Percentiles rank a stretch among this genome's conserved stretches.
These are phyloP conservation scores for Kobus ellipsiprymnus DNA, from an alignment of 2,113 vertebrate species.

Conservation along the genomic window DNA sequence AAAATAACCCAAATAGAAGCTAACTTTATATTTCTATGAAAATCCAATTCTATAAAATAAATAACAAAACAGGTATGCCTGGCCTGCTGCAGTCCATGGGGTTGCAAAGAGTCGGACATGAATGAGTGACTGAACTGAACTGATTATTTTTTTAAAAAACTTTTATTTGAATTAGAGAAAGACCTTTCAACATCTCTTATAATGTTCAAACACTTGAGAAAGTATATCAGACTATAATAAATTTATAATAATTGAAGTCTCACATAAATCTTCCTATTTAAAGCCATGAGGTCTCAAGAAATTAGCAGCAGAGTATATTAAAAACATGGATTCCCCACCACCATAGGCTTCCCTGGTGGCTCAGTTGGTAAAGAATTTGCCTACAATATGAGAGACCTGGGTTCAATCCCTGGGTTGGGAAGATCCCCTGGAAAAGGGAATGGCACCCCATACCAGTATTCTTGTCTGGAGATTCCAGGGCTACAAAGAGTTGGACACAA, in stretches of 20 bases:
- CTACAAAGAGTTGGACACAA: not conserved
- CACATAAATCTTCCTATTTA: not conserved
- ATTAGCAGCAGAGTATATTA: not conserved
- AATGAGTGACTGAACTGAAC: not conserved
- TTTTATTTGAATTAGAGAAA: not conserved
- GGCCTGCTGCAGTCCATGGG: not conserved
- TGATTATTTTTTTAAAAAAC: not conserved
- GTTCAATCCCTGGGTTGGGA: not conserved
- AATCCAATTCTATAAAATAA: not conserved
- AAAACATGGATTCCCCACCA: not conserved
- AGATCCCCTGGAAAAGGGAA: not conserved
- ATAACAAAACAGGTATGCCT: not conserved
- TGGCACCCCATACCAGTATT: not conserved
- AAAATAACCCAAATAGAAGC: not conserved
- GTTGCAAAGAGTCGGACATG: accelerated
- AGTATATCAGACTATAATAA: not conserved
- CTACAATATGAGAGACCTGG: not conserved
- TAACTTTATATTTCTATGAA: not conserved
- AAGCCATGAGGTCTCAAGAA: not conserved
- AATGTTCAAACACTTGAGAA: not conserved
- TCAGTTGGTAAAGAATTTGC: not conserved
- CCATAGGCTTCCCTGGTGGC: not conserved
- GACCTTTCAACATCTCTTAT: not conserved
- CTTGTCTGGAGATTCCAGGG: not conserved
- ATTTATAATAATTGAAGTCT: not conserved